Conservation (phyloP, 1,140 invertebrate genomes). For the Varroa destructor region DNA sequence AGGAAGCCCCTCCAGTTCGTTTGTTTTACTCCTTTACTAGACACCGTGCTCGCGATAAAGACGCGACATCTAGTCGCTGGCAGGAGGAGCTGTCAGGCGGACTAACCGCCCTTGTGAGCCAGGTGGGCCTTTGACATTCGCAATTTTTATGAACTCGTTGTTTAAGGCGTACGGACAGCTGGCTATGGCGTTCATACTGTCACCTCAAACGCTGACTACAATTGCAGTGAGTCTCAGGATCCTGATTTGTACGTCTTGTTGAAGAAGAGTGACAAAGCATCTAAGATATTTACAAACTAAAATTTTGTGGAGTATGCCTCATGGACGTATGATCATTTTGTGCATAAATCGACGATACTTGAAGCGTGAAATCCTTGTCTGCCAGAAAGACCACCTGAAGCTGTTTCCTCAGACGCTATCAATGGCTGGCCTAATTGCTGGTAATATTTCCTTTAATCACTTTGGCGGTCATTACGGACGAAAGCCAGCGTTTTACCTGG, state of each 20-base stretch:
- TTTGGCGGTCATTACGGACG: conserved; percentile 17
- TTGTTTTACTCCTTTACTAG: no score
- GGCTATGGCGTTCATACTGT: conserved; percentile 21
- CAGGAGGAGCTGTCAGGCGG: conserved; percentile 1
- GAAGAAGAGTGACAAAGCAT: neutral
- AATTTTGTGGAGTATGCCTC: neutral
- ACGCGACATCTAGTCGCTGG: neutral
- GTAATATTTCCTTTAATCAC: neutral
- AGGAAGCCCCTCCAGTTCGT: no score
- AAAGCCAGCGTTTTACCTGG: conserved; percentile 8
- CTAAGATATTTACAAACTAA: neutral
- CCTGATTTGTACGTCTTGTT: neutral
- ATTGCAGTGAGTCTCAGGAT: neutral
- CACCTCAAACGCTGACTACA: neutral
- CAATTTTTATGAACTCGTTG: conserved; percentile 9
- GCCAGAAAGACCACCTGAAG: conserved; percentile 19
- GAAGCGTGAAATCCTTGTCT: conserved; percentile 15
- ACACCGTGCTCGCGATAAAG: neutral
- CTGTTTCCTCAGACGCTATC: conserved; percentile 17
- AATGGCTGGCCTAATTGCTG: conserved; percentile 12
- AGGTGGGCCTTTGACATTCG: conserved; percentile 5
- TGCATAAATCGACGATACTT: conserved; percentile 21
- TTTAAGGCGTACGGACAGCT: conserved; percentile 25
- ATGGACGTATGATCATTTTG: conserved; percentile 12
- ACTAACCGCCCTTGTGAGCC: neutral